These are phyloP conservation scores for Stenopsyche tienmushanensis DNA, from an alignment of 1,140 invertebrate species.

Conservation along the genomic window DNA sequence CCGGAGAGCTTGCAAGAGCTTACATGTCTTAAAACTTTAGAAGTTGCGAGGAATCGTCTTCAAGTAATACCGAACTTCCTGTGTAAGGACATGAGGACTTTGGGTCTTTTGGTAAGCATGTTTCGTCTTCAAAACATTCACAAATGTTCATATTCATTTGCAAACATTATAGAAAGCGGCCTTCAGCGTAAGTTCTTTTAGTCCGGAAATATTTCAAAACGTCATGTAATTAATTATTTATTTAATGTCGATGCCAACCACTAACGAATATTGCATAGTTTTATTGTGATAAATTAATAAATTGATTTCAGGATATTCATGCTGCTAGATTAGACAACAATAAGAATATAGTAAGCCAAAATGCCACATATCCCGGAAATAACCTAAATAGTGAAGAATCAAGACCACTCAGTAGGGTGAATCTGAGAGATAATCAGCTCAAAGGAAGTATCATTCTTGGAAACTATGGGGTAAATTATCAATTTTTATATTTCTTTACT, in stretches of 20 bases:
- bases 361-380: conserved; percentile 32
- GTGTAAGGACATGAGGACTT: conserved; percentile 45
- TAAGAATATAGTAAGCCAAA: conserved; percentile 30
- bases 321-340: conserved; percentile 33
- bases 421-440: conserved; percentile 71
- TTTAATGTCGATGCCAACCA: too few relatives aligned
- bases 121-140: not conserved
- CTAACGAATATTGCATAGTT: too few relatives aligned
- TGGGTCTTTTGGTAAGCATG: conserved; percentile 40
- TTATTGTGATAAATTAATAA: too few relatives aligned
- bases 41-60: conserved; percentile 63
- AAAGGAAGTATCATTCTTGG: conserved; percentile 81
- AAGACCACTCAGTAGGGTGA: conserved; percentile 65
- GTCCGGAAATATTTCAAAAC: too few relatives aligned
- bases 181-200: not conserved
- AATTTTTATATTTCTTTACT: not conserved
- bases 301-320: conserved; percentile 36
- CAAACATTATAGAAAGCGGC: not conserved
- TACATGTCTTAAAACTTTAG: conserved; percentile 59
- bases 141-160: not conserved
- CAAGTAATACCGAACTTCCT: conserved; percentile 53
- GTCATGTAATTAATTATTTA: too few relatives aligned
- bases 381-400: conserved; percentile 33
- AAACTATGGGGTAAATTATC: conserved; percentile 74
- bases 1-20: conserved; percentile 61